These are phyloP conservation scores for Pollenia griseotomentosa DNA, from an alignment of 2,888 invertebrate genomes.

Conservation along the genomic window DNA sequence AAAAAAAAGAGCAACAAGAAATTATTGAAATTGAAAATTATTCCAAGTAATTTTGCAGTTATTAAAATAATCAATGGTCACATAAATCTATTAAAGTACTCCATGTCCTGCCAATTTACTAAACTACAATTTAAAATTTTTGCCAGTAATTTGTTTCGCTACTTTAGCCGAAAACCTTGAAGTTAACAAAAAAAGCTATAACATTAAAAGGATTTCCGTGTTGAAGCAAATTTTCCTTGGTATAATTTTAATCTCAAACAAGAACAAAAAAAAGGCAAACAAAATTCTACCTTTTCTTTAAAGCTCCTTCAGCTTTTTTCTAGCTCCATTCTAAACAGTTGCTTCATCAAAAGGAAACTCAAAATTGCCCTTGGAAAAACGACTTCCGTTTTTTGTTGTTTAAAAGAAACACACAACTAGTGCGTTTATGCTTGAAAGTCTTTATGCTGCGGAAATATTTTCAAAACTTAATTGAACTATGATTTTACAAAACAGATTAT, in stretches of 20 bases:
- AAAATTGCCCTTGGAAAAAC: conserved; percentile 22
- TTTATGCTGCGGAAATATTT: conserved; percentile 22
- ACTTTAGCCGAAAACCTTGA: too few species aligned
- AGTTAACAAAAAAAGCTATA: not conserved
- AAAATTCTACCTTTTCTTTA: not conserved
- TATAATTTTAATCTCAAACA: not conserved
- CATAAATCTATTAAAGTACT: too few species aligned
- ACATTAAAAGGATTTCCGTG: conserved; percentile 5
- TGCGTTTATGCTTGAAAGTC: conserved; percentile 9
- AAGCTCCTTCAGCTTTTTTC: not conserved
- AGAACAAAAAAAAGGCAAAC: not conserved
- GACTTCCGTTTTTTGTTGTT: conserved; percentile 1
- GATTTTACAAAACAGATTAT: not conserved
- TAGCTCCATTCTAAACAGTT: not conserved
- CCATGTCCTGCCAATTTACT: too few species aligned
- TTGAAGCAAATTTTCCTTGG: not conserved
- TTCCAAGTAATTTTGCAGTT: too few species aligned
- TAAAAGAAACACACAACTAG: not conserved
- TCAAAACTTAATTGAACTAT: conserved; percentile 37
- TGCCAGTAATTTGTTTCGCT: too few species aligned
- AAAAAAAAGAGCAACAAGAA: too few species aligned
- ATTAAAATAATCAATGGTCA: too few species aligned
- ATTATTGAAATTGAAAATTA: too few species aligned
- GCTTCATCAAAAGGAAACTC: conserved; percentile 21
- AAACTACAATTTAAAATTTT: too few species aligned